Evolutionary conservation across 2,113 vertebrate genomes (phyloP), one percentile per base, ranked within the genome.

Genomic region (Pituophis catenifer): DNA sequence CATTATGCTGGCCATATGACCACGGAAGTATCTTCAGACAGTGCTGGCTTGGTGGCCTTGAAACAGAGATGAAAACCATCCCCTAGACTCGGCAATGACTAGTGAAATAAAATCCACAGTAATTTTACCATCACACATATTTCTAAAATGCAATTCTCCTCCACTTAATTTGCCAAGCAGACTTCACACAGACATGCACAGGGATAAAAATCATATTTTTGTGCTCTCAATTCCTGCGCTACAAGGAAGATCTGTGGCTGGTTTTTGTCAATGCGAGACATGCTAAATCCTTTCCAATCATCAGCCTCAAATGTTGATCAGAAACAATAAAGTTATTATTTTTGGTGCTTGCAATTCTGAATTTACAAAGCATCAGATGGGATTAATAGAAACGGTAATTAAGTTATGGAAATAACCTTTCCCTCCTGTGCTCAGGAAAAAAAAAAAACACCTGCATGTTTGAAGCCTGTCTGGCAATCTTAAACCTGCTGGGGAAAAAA

Each of bases 361-460:
- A 97, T 96, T 96, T 97, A 96, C 90, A 96, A 96, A 95, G 96
- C 95, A 96, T 96, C 97, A 97, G 96, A 97, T 97, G 96, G 97
- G 97, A 97, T 97, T 97, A 97, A 97, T 96, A 94, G 96, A 97
- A 97, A 97, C 96, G 96, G 97, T 97, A 97, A 97, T 97, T 97
- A 97, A 97, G 97, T 97, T 97, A 97, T 97, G 97, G 97, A 97
- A 97, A 97, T 97, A 96, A 97, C 96, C 96, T 96, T 96, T 96
- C 96, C 95, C 95, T 96, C 96, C 93, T 94, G 95, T 94, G 95
- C 93, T 95, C 92, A 48, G 94, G 96, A 94, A 89, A 2, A 12
- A 62, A 12, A 95, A 2, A 33, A 29, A 95, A 2, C 75, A 44
- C 94, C 85, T 52, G 95, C 94, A 97, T 97, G 95, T 95, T 95